Percentiles rank a stretch among this genome's conserved stretches.
Evolutionary conservation across 2,888 invertebrate genomes (phyloP).

Genomic region (Trypoxylon attenuatum): DNA sequence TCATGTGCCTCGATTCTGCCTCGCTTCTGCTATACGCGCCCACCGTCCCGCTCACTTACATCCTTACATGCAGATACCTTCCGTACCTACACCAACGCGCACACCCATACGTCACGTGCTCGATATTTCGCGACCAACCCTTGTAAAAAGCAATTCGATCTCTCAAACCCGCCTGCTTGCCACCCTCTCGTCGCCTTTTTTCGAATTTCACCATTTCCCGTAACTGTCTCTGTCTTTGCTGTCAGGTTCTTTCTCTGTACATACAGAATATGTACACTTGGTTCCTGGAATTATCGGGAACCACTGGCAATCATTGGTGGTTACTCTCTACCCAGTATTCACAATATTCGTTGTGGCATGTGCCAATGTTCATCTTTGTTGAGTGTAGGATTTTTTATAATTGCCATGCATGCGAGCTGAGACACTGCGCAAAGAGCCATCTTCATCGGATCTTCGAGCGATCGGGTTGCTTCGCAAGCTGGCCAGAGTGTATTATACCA

Average conservation of each 20-base stretch:
- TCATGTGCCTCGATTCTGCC: slow-evolving; percentile 56
- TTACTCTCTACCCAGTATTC: neutral
- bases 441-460: neutral
- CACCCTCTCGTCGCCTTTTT: slow-evolving; percentile 1
- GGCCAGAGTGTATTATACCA: neutral
- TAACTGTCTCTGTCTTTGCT: slow-evolving; percentile 23
- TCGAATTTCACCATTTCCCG: neutral
- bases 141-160: slow-evolving; percentile 67
- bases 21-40: too few species aligned
- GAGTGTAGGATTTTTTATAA: neutral
- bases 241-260: slow-evolving; percentile 15
- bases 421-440: neutral
- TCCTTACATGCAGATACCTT: slow-evolving; percentile 26
- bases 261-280: too few species aligned
- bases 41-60: slow-evolving; percentile 25
- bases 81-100: slow-evolving; percentile 31
- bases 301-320: neutral
- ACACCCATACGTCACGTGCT: slow-evolving; percentile 45
- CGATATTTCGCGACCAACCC: slow-evolving; percentile 65
- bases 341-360: neutral
- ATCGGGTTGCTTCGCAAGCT: neutral
- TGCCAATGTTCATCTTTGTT: neutral
- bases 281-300: neutral
- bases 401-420: neutral
- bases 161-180: slow-evolving; percentile 46